Percentiles rank a stretch among this genome's conserved stretches.
phyloP scores from a whole-genome alignment of 2,888 invertebrate species.

The Papilio protenor region DNA sequence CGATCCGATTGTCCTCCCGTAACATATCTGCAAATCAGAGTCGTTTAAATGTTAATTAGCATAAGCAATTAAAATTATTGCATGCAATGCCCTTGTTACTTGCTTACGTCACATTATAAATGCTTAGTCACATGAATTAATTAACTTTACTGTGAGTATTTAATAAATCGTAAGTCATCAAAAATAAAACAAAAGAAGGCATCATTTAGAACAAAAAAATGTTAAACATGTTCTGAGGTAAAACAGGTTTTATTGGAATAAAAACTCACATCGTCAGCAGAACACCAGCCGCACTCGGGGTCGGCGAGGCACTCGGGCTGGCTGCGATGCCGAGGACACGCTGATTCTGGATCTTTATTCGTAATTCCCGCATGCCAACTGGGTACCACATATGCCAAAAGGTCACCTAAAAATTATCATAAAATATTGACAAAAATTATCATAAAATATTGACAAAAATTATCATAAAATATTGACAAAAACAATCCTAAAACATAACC shows the following conservation, averaged over 20 bases:
- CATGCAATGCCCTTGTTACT: not conserved
- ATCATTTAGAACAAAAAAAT: not conserved
- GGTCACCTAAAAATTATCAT: conserved; percentile 82
- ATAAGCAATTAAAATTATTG: not conserved
- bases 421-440: not conserved
- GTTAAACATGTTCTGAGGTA: not conserved
- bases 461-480: conserved; percentile 10
- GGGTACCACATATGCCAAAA: conserved; percentile 94
- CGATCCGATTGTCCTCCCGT: conserved; percentile 93
- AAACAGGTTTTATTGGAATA: not conserved
- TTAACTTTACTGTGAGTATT: not conserved
- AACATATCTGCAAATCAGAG: conserved; percentile 84
- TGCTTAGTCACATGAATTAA: conserved; percentile 22
- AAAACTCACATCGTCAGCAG: conserved; percentile 86
- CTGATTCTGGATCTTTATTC: conserved; percentile 89
- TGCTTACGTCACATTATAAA: not conserved
- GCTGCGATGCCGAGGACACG: conserved; percentile 89
- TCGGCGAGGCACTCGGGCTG: conserved; percentile 93
- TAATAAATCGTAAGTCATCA: not conserved
- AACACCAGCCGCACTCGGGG: conserved; percentile 98
- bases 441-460: conserved; percentile 6
- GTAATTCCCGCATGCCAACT: conserved; percentile 90
- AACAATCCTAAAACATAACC: not conserved
- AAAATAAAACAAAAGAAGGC: not conserved
- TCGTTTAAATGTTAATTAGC: conserved; percentile 19